Evolutionary conservation across 2,888 invertebrate genomes (phyloP).

Genomic region (Patella pellucida): DNA sequence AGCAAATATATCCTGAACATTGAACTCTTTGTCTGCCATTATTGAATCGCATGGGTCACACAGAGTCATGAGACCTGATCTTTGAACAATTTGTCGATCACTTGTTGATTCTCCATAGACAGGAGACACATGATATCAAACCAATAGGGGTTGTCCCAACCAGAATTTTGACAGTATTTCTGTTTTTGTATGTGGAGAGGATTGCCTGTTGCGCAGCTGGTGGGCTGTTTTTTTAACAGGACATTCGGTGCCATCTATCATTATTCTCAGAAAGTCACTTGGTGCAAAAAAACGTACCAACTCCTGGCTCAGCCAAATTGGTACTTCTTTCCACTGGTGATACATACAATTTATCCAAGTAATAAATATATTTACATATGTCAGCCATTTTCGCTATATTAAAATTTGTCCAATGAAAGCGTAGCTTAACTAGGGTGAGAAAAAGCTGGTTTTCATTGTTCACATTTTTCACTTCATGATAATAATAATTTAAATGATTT

Average conservation of each 20-base stretch:
- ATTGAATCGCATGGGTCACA: constrained; percentile 35
- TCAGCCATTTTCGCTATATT: not conserved
- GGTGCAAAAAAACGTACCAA: constrained; percentile 39
- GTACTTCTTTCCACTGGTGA: constrained; percentile 27
- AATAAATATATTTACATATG: not conserved
- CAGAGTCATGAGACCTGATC: constrained; percentile 23
- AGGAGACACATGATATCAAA: constrained; percentile 18
- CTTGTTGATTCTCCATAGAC: constrained; percentile 37
- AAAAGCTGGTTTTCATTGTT: not conserved
- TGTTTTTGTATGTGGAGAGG: constrained; percentile 20
- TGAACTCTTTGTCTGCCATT: constrained; percentile 37
- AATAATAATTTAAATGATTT: not conserved
- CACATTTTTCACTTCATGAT: not conserved
- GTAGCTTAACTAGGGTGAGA: not conserved
- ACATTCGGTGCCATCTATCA: constrained; percentile 47
- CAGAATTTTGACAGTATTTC: constrained; percentile 28
- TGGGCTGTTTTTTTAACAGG: constrained; percentile 38
- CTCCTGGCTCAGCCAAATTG: constrained; percentile 38
- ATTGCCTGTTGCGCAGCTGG: not conserved
- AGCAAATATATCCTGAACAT: constrained; percentile 29
- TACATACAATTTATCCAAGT: constrained; percentile 27
- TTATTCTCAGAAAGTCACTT: constrained; percentile 35
- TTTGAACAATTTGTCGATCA: constrained; percentile 39
- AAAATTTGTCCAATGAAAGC: no score
- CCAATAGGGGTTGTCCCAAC: constrained; percentile 29